A percentile compares a stretch with the other conserved stretches of the same genome.
Evolutionary conservation across 1,140 invertebrate species (phyloP).

Genomic region (Sarcophaga bullata): DNA sequence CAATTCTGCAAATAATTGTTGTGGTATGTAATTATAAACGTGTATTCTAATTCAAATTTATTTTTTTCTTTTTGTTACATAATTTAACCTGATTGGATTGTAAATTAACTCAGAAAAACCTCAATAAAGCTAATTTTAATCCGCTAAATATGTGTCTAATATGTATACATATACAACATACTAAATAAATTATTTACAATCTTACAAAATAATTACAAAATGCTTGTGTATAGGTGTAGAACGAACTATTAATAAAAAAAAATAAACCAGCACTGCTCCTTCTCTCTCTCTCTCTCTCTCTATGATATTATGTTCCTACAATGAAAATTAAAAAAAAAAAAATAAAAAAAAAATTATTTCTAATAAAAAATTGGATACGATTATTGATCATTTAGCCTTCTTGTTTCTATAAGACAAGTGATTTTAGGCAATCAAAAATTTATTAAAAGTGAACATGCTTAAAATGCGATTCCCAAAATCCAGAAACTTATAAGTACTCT

Average conservation of each 20-base stretch:
- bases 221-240: slow-evolving; percentile 17
- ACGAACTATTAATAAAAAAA: neutral
- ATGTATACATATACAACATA: neutral
- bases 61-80: slow-evolving; percentile 18
- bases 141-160: neutral
- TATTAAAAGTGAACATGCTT: too few species aligned
- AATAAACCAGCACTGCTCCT: slow-evolving; percentile 1
- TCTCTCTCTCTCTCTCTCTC: too few species aligned
- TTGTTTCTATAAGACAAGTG: too few species aligned
- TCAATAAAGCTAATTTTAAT: slow-evolving; percentile 26
- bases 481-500: too few species aligned
- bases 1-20: slow-evolving; percentile 27
- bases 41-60: neutral
- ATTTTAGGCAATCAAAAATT: too few species aligned
- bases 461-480: too few species aligned
- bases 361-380: neutral
- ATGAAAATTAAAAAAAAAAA: neutral
- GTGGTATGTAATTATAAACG: slow-evolving; percentile 37
- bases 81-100: neutral
- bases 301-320: slow-evolving; percentile 25
- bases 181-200: neutral
- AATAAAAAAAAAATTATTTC: too few species aligned
- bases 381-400: neutral
- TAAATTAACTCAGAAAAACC: neutral
- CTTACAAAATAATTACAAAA: neutral